These are phyloP conservation scores for Temnothorax nylanderi DNA, from an alignment of 1,140 invertebrate species.

Conservation along the genomic window DNA sequence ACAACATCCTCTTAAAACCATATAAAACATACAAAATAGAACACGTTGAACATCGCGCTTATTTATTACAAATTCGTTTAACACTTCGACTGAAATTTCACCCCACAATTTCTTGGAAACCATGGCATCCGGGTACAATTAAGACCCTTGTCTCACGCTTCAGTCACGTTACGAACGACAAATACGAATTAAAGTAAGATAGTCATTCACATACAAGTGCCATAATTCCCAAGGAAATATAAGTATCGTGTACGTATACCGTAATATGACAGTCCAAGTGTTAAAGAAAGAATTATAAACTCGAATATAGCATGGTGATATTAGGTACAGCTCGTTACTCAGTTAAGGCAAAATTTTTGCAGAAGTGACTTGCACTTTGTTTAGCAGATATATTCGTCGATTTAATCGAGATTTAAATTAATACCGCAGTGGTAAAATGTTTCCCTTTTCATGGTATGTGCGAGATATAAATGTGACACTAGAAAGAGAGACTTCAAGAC, in stretches of 20 bases:
- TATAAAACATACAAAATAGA: neutral
- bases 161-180: neutral
- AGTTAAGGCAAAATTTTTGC: constrained; percentile 24
- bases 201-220: neutral
- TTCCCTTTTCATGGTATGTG: constrained; percentile 23
- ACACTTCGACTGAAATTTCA: constrained; percentile 33
- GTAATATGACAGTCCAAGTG: neutral
- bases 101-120: constrained; percentile 14
- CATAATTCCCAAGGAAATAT: constrained; percentile 32
- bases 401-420: neutral
- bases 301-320: neutral
- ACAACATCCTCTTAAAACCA: neutral
- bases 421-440: constrained; percentile 6
- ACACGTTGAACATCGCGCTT: neutral
- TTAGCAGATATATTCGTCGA: neutral
- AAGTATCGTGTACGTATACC: neutral
- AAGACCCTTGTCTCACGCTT: neutral
- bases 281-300: neutral
- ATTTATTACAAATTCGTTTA: neutral
- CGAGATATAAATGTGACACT: constrained; percentile 8
- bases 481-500: constrained; percentile 16
- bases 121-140: constrained; percentile 4
- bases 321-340: neutral
- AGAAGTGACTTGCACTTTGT: constrained; percentile 3
- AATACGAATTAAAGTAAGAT: constrained; percentile 8